Evolutionary conservation across 2,797 vertebrate genomes (phyloP).

Genomic region (Sebastes kiyomatsui): DNA sequence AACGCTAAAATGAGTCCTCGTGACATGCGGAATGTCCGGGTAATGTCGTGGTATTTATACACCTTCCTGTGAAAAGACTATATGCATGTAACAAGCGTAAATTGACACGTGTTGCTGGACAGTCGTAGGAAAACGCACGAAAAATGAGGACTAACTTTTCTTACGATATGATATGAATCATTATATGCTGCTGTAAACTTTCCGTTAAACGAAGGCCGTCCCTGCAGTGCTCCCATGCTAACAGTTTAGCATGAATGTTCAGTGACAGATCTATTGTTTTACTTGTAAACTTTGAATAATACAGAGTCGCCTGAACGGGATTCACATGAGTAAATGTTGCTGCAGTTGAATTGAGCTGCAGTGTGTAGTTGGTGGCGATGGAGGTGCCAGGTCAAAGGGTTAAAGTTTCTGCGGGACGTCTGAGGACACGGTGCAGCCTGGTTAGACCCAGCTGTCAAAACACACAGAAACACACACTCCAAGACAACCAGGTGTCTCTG

Average conservation of each 20-base stretch:
- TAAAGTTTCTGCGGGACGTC: constrained; percentile 65
- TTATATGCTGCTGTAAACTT: too few species aligned
- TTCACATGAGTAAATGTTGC: neutral
- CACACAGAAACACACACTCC: constrained; percentile 36
- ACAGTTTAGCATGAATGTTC: neutral
- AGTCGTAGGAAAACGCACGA: too few species aligned
- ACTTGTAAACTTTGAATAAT: neutral
- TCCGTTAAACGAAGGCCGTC: too few species aligned
- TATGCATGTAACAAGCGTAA: too few species aligned
- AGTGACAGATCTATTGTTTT: neutral
- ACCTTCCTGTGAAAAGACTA: too few species aligned
- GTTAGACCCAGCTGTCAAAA: constrained; percentile 69
- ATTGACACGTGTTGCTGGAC: too few species aligned
- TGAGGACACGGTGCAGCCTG: constrained; percentile 67
- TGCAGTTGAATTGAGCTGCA: constrained; percentile 5
- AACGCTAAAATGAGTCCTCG: too few species aligned
- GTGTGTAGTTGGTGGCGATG: constrained; percentile 16
- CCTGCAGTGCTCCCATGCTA: neutral
- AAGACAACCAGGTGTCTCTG: constrained; percentile 64
- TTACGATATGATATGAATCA: too few species aligned
- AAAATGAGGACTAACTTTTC: too few species aligned
- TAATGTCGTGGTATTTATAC: too few species aligned
- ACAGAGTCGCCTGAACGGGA: neutral
- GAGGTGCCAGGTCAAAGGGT: constrained; percentile 67
- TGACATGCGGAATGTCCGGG: too few species aligned